Base-by-base conservation (phyloP, 1,140 invertebrate species). In the Pissodes strobi region DNA sequence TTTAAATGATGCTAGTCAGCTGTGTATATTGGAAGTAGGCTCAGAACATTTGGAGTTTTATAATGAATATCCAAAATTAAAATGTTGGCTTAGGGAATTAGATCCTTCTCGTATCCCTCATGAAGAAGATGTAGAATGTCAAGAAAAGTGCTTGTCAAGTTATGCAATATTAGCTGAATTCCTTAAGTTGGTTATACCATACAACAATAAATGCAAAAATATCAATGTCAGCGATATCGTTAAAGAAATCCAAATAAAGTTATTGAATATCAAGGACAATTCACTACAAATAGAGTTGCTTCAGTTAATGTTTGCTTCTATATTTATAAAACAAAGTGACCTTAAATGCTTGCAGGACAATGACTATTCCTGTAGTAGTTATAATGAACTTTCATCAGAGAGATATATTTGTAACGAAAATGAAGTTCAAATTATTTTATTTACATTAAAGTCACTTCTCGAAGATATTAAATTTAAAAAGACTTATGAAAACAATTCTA, bases 231-330 rank as follows among this genome's bases (percentile, higher is more conserved):
- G 46, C 38, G 43, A 64, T 4, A 19, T 61, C 37, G 53, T 73
- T 19, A 55, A 69, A 37, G 53, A 64, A n/a, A 51, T 70, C n/a
- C 69, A 69, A 68, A 55, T 22, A 22, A 59, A 64, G 58, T 34
- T 73, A 10, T 55, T 70, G 12, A 34, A 52, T n/a, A 57, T 71
- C 18, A 34, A 68, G 23, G 61, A 74, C 52, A 21, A 58, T 12
- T 37, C 39, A 15, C 43, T 74, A 23, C 72, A 75, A 62, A 62
- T 78, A n/a, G 72, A 75, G 49, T 37, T 74, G 25, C 49, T 78
- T 5, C 71, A 76, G 61, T 59, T 74, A 57, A 71, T 76, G 6
- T 78, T 76, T 65, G 59, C 67, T 6, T 48, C 72, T 19, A 52
- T 72, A 2, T 78, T 78, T 53, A 25, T 72, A 23, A 55, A 69